Conservation (phyloP, 1,140 invertebrate species). For the Dinoponera quadriceps region DNA sequence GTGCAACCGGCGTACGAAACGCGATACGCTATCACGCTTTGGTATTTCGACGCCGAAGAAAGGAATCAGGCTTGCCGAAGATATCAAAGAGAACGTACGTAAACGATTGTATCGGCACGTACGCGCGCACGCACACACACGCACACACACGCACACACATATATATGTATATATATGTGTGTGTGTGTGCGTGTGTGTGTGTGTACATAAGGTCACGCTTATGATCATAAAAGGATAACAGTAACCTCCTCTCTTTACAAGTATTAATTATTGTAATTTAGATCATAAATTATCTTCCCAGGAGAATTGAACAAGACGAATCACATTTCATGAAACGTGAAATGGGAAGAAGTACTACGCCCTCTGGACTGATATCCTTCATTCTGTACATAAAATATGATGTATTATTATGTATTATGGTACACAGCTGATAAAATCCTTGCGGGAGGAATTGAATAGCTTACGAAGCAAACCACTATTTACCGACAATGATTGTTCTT, state of each 20-base stretch:
- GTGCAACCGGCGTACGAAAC: constrained; percentile 96
- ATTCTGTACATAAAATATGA: constrained; percentile 77
- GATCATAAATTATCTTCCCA: constrained; percentile 59
- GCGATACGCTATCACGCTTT: constrained; percentile 97
- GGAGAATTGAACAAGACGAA: constrained; percentile 71
- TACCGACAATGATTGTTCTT: constrained; percentile 46
- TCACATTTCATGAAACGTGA: constrained; percentile 71
- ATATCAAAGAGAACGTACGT: constrained; percentile 88
- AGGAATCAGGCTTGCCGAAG: constrained; percentile 90
- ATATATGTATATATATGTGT: background rate
- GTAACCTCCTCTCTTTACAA: background rate
- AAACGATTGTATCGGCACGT: constrained; percentile 25
- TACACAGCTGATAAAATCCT: constrained; percentile 62
- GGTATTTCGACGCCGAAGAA: constrained; percentile 97
- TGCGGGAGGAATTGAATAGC: constrained; percentile 71
- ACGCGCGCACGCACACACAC: no score
- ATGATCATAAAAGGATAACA: background rate
- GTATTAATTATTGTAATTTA: background rate
- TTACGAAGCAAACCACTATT: constrained; percentile 18
- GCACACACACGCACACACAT: no score
- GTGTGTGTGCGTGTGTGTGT: background rate
- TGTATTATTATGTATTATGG: constrained; percentile 79
- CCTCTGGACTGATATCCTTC: constrained; percentile 73
- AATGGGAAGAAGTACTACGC: constrained; percentile 63
- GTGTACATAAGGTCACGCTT: background rate